Evolutionary conservation across 2,888 invertebrate species (phyloP), one percentile per base, ranked within the genome.

Genomic region (Plebejus melissa): DNA sequence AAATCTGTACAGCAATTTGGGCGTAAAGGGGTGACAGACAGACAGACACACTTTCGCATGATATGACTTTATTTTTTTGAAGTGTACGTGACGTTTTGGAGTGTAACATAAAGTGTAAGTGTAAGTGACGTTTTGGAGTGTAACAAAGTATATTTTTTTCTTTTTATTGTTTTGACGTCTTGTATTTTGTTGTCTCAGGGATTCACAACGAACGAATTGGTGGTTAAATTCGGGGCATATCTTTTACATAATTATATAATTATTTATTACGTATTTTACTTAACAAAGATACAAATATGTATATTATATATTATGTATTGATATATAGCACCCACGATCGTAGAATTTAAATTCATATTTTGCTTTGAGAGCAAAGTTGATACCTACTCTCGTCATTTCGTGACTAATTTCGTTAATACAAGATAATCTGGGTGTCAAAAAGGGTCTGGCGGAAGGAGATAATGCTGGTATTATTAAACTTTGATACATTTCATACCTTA

Each of bases 361-460:
- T 65, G 32, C 13, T 65, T 65, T 65, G 13, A 32, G 32, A 65
- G 65, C 11, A 28, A 4, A 32, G 32, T 32, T 65, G 32, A 65
- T 65, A 65, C 22, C 22, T 22, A 22, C 13, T 32, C 13, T 65
- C 1, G 3, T 60, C 32, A 65, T 32, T 65, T 65, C 65, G 32
- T 65, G 65, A 36, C 65, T 65, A 65, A 32, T 65, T 65, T 65
- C 65, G 32, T 65, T 32, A 32, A 32, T 65, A 32, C 65, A 65
- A 28, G 28, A 65, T 65, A 65, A 65, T 65, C 32, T 65, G 1
- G 36, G 65, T 36, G 65, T 65, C 65, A 65, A 32, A 32, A 65
- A 65, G 32, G 32, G 65, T 16, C 65, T 13, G 65, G 9, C 65
- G 13, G 13, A 1, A 13, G 13, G 5, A 32, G 58, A 58, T 58